Evolutionary conservation across 2,797 vertebrate species (phyloP).

Genomic region (Malurus leucopterus): DNA sequence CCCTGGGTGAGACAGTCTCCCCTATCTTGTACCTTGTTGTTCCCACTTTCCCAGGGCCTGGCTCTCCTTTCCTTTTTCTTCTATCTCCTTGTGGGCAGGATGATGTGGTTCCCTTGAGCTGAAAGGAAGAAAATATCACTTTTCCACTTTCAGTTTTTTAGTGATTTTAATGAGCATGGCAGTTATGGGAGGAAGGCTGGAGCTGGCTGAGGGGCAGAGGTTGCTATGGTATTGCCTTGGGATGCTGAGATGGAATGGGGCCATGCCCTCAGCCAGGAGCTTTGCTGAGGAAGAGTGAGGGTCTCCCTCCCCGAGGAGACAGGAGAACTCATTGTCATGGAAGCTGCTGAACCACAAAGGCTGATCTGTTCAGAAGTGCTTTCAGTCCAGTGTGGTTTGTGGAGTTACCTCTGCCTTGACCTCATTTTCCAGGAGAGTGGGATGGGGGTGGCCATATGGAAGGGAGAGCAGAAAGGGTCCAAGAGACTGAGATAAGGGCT

Average conservation of each 20-base stretch:
- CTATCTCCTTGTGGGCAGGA: neutral
- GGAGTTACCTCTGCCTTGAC: neutral
- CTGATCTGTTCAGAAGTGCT: neutral
- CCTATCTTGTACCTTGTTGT: neutral
- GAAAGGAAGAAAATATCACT: neutral
- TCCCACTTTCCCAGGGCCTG: neutral
- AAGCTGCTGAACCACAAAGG: neutral
- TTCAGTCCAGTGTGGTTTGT: neutral
- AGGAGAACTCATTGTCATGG: neutral
- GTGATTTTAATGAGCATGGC: neutral
- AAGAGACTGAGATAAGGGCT: neutral
- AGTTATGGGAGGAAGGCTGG: neutral
- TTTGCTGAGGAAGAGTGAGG: neutral
- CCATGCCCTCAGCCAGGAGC: accelerated
- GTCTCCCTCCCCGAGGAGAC: neutral
- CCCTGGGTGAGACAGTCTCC: neutral
- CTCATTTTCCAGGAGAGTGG: neutral
- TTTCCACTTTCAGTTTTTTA: neutral
- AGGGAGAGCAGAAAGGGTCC: neutral
- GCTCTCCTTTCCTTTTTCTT: neutral
- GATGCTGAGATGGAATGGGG: neutral
- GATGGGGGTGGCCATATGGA: accelerated
- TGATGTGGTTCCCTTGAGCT: neutral
- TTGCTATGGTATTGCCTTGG: neutral
- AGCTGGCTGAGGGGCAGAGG: neutral